Evolutionary conservation across 2,797 vertebrate genomes (phyloP).

Genomic region (Apodemus agrarius): DNA sequence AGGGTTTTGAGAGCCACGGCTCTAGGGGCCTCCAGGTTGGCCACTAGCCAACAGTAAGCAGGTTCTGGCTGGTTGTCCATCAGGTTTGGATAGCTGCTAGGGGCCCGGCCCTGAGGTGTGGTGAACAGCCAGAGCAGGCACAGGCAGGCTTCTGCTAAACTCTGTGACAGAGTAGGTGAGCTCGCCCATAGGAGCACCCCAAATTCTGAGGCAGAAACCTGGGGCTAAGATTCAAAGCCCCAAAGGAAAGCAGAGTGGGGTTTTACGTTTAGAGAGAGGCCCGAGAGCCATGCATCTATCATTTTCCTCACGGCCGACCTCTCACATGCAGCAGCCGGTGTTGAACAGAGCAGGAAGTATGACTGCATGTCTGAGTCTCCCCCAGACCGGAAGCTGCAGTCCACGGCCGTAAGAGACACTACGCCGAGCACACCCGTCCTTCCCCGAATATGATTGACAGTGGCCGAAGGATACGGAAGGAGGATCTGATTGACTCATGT

Average conservation of each 20-base stretch:
- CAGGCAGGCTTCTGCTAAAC: constrained; percentile 26
- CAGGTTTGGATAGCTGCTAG: constrained; percentile 62
- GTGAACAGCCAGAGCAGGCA: constrained; percentile 25
- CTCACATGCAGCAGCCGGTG: background rate
- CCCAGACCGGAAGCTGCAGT: background rate
- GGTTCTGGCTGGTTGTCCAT: constrained; percentile 47
- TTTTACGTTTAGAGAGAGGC: background rate
- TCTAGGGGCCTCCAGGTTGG: constrained; percentile 13
- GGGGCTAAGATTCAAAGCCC: background rate
- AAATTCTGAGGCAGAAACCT: background rate
- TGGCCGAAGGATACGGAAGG: background rate
- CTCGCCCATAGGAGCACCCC: background rate
- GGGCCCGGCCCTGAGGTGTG: constrained; percentile 56
- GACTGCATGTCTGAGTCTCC: background rate
- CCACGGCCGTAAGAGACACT: background rate
- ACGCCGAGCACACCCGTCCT: background rate
- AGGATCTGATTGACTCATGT: constrained; percentile 52
- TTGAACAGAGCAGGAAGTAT: background rate
- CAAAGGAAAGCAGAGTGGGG: background rate
- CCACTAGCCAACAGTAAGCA: constrained; percentile 50
- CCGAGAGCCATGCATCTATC: background rate
- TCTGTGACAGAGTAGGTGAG: background rate
- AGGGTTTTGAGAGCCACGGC: constrained; percentile 21
- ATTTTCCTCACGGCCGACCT: background rate
- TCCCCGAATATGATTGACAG: background rate